Evolutionary conservation across 2,113 vertebrate species (phyloP).

Genomic region (Dascyllus trimaculatus): DNA sequence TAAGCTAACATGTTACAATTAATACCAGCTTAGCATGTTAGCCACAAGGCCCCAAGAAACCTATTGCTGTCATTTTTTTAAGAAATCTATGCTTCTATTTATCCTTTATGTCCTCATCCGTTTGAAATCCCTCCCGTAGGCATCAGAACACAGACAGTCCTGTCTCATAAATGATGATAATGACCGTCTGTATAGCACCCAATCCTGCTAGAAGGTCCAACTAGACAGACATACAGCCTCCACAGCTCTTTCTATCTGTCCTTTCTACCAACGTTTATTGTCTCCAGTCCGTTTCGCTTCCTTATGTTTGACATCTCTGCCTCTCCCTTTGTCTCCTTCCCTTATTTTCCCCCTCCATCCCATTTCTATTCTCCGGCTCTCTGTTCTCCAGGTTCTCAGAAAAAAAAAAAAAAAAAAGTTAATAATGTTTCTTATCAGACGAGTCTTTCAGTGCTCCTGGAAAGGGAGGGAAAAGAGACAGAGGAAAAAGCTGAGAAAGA

Average conservation of each 20-base stretch:
- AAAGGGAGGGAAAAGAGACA: slow-evolving; percentile 59
- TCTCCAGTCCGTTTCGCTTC: slow-evolving; percentile 44
- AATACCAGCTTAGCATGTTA: too few relatives aligned
- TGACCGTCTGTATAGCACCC: slow-evolving; percentile 48
- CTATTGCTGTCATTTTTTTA: not conserved
- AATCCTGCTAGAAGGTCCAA: slow-evolving; percentile 24
- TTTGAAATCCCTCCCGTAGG: slow-evolving; percentile 44
- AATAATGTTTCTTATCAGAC: slow-evolving; percentile 84
- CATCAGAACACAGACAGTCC: slow-evolving; percentile 38
- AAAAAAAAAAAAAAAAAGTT: slow-evolving; percentile 58
- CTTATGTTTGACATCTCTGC: slow-evolving; percentile 47
- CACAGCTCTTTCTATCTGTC: slow-evolving; percentile 39
- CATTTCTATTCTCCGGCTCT: slow-evolving; percentile 53
- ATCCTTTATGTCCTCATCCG: slow-evolving; percentile 32
- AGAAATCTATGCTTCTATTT: slow-evolving; percentile 15
- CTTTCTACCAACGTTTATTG: slow-evolving; percentile 42
- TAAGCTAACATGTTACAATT: too few relatives aligned
- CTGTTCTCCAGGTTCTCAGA: slow-evolving; percentile 70
- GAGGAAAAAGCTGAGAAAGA: slow-evolving; percentile 39
- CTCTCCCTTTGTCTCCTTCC: slow-evolving; percentile 47
- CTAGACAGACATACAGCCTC: slow-evolving; percentile 39
- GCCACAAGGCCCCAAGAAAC: not conserved
- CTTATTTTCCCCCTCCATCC: slow-evolving; percentile 44
- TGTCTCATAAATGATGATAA: slow-evolving; percentile 51
- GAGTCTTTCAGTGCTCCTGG: slow-evolving; percentile 71